Evolutionary conservation across 2,888 invertebrate species (phyloP), one percentile per base, ranked within the genome.

Genomic region (Brachyptera risi): DNA sequence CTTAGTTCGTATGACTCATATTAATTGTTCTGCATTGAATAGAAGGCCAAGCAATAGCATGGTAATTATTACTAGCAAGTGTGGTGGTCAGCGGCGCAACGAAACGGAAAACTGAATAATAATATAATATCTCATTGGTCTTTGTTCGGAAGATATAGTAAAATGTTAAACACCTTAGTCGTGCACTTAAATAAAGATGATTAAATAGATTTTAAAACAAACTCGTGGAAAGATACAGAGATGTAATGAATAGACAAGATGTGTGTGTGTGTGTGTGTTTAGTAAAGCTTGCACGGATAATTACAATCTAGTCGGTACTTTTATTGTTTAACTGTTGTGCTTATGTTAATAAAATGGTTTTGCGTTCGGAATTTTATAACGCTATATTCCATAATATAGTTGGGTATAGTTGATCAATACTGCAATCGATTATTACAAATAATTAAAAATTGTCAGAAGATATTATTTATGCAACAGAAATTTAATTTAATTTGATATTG

Each of bases 161-260:
- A 54, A 54, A 54, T 54, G 54, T 54, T 54, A 54, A 54, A 54
- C 54, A 54, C 54, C 54, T 54, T 37, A 54, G 35, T 54, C 35
- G 54, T 37, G 54, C 21, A 54, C 37, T 37, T 37, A 31, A 51
- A 24, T 37, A 35, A 23, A 54, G 54, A 54, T 54, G 54, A 54
- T 54, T 54, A 54, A 54, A 54, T 54, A 54, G 54, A 35, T 54
- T 54, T 51, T 54, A 54, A 54, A 54, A 54, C 54, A 54, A 54
- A 54, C 35, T 21, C 7, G 19, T 19, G 37, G 54, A 54, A 54
- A 54, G 54, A 54, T 54, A n/a, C 19, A n/a, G 54, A 54, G 54
- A 54, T 54, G 54, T 13, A 54, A 54, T 23, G 24, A 35, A 54
- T 47, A 54, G 54, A 54, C 35, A 35, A 54, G 54, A 54, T n/a